phyloP scores from a whole-genome alignment of 2,888 invertebrate genomes.

The Paralinhomoeus sp. region DNA sequence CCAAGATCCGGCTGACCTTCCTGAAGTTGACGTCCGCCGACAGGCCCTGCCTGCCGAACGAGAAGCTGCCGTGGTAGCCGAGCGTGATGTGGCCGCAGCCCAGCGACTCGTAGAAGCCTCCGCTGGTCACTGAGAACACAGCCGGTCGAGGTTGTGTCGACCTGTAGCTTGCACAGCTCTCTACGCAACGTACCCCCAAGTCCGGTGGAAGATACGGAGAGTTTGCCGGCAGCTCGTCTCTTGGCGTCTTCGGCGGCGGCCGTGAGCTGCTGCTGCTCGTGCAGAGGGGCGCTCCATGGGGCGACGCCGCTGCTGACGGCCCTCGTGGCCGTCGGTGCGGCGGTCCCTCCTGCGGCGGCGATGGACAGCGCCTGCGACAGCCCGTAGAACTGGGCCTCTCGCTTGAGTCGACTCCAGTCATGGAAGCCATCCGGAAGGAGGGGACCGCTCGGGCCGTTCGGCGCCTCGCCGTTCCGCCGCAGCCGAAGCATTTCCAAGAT shows the following conservation, averaged over 20 bases:
- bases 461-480: too few species aligned
- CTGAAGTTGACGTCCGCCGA: slow-evolving; percentile 82
- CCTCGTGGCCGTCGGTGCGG: background rate
- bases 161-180: too few species aligned
- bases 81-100: slow-evolving; percentile 72
- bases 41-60: slow-evolving; percentile 89
- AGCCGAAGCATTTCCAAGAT: slow-evolving; percentile 84
- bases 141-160: too few species aligned
- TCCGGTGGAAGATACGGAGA: too few species aligned
- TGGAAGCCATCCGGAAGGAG: slow-evolving; percentile 55
- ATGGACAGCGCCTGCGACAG: slow-evolving; percentile 32
- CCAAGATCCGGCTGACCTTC: slow-evolving; percentile 77
- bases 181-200: too few species aligned
- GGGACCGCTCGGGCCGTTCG: slow-evolving; percentile 50
- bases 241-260: too few species aligned
- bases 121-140: too few species aligned
- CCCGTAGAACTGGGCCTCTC: slow-evolving; percentile 38
- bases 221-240: too few species aligned
- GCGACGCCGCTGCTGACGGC: too few species aligned
- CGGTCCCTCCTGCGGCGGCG: background rate
- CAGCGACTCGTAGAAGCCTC: too few species aligned
- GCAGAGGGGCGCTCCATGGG: too few species aligned
- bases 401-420: slow-evolving; percentile 33
- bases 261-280: too few species aligned
- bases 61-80: slow-evolving; percentile 91